Evolutionary conservation across 2,113 vertebrate species (phyloP), one percentile per base, ranked within the genome.

Genomic region (Tenrec ecaudatus): DNA sequence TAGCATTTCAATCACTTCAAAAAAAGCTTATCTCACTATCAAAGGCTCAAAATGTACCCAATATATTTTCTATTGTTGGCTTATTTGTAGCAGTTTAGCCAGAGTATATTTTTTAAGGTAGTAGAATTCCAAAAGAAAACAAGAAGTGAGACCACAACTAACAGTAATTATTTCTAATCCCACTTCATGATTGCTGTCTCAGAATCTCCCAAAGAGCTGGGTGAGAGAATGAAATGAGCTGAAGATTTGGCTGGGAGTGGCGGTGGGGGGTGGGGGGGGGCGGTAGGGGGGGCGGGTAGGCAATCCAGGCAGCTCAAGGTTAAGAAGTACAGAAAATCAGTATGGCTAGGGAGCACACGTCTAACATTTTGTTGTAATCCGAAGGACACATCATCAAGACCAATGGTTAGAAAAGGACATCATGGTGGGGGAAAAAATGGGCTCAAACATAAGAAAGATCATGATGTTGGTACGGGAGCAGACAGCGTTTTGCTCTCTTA

Each of bases 51-150:
- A 71, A 12, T 23, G 0, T 11, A 38, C 22, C n/a, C 31, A 6
- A 73, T 31, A 29, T 1, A 6, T 47, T 0, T 25, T 17, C 15
- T 0, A 5, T 0, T 23, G 60, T 0, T 25, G 53, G 29, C 16
- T 36, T 27, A 8, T 5, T 6, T 15, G 12, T 15, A 14, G 36
- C 8, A 27, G 12, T 40, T 43, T 88, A 83, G 40, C 38, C 6
- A 64, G 15, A 81, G 31, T 5, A 53, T 53, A 53, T 53, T 7
- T 53, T 14, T 53, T 53, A 53, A 53, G 12, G 47, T 14, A 53
- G 47, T 53, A 10, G 47, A 6, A 27, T 47, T 64, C 68, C 81
- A 68, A 76, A 81, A 16, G 14, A 12, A 71, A 82, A 57, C 2
- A 17, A 7, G n/a, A 47, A 33, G 22, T 43, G 64, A 1, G 22